Conservation (phyloP, 2,113 vertebrate species). For the Hippocampus comes region DNA sequence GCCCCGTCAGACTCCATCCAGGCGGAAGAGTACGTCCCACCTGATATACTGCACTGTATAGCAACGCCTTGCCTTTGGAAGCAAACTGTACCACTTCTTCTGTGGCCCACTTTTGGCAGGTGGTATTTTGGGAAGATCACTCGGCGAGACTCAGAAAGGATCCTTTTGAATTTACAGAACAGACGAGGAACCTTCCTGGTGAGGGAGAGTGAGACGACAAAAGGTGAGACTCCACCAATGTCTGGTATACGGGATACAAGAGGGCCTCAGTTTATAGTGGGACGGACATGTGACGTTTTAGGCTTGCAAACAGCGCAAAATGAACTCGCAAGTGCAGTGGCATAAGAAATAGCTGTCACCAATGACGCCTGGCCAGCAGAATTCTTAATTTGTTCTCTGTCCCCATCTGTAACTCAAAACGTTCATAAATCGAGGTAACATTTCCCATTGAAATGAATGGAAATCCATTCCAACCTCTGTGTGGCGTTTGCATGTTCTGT, state of each 20-base stretch:
- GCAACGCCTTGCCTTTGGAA: background rate
- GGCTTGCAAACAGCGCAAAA: too few relatives aligned
- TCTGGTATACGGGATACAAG: background rate
- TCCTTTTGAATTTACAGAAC: conserved; percentile 87
- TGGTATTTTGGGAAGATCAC: conserved; percentile 98
- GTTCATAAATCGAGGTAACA: too few relatives aligned
- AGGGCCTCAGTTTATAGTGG: too few relatives aligned
- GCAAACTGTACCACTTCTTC: conserved; percentile 35
- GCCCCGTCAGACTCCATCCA: conserved; percentile 97
- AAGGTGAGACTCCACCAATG: conserved; percentile 75
- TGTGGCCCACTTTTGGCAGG: conserved; percentile 67
- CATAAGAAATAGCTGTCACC: too few relatives aligned
- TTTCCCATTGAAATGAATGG: too few relatives aligned
- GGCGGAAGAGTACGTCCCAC: conserved; percentile 85
- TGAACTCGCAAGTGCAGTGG: background rate
- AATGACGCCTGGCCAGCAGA: too few relatives aligned
- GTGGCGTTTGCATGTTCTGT: too few relatives aligned
- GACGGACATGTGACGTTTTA: background rate
- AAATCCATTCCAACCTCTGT: too few relatives aligned
- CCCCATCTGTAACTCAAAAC: too few relatives aligned
- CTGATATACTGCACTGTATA: background rate
- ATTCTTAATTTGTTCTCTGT: too few relatives aligned
- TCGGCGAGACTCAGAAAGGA: conserved; percentile 88
- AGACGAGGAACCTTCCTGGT: conserved; percentile 92
- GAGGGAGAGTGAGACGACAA: conserved; percentile 94